These are phyloP conservation scores for Bolborhynchus lineola DNA, from an alignment of 2,113 vertebrate genomes.

Conservation along the genomic window DNA sequence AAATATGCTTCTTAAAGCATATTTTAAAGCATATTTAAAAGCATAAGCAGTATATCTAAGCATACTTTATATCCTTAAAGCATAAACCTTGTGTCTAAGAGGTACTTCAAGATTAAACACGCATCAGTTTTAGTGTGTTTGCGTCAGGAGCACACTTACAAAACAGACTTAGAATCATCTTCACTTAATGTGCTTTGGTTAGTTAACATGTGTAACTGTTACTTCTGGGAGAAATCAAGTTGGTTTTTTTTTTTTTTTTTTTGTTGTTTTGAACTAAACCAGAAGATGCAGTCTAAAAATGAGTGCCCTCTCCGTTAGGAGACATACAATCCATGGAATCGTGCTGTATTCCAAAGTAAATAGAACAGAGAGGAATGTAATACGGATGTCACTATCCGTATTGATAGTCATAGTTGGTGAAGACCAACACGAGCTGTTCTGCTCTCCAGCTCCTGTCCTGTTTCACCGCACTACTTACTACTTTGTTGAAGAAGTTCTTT, in stretches of 20 bases:
- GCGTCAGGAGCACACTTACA: not conserved
- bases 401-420: not conserved
- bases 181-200: not conserved
- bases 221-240: not conserved
- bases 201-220: not conserved
- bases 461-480: not conserved
- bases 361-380: not conserved
- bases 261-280: not conserved
- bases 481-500: not conserved
- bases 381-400: not conserved
- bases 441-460: not conserved
- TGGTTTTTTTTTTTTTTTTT: not conserved
- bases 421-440: not conserved
- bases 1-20: not conserved
- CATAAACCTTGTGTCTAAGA: not conserved
- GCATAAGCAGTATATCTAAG: not conserved
- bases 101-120: not conserved
- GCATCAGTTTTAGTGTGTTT: not conserved
- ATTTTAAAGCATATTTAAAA: not conserved
- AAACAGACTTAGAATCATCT: not conserved
- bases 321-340: not conserved
- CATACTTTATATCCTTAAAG: not conserved
- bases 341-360: not conserved
- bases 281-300: not conserved
- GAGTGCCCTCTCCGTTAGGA: not conserved